A percentile compares a stretch with the other conserved stretches of the same genome.
Evolutionary conservation across 2,797 vertebrate genomes (phyloP).

Genomic region (Labeo calbasu): DNA sequence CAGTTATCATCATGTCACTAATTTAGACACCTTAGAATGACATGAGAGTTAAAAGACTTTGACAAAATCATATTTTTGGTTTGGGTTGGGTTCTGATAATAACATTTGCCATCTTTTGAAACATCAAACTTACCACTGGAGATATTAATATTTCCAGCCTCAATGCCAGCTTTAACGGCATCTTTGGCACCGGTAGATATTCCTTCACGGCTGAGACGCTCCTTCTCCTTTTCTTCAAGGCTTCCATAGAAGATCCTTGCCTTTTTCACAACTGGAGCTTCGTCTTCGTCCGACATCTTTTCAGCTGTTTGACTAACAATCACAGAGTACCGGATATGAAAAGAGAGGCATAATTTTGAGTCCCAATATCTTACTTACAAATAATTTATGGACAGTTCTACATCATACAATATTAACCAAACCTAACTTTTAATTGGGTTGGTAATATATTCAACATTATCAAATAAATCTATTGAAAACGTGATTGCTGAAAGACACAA

Average conservation of each 20-base stretch:
- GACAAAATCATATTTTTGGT: background rate
- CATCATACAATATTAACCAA: background rate
- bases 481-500: background rate
- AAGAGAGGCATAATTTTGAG: background rate
- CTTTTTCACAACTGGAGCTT: constrained; percentile 80
- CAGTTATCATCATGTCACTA: background rate
- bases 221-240: constrained; percentile 92
- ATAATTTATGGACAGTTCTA: background rate
- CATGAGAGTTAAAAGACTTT: background rate
- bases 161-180: constrained; percentile 86
- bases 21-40: background rate
- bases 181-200: constrained; percentile 71
- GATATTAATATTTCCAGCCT: constrained; percentile 95
- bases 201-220: constrained; percentile 84
- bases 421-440: background rate
- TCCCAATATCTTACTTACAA: background rate
- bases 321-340: background rate
- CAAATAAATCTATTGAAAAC: background rate
- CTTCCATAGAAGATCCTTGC: constrained; percentile 93
- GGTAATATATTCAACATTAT: too few relatives aligned
- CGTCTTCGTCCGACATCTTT: constrained; percentile 82
- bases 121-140: constrained; percentile 81
- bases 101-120: background rate
- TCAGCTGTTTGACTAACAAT: background rate
- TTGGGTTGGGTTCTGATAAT: background rate